phyloP scores from a whole-genome alignment of 2,888 invertebrate species.

The Nomada lathburiana region DNA sequence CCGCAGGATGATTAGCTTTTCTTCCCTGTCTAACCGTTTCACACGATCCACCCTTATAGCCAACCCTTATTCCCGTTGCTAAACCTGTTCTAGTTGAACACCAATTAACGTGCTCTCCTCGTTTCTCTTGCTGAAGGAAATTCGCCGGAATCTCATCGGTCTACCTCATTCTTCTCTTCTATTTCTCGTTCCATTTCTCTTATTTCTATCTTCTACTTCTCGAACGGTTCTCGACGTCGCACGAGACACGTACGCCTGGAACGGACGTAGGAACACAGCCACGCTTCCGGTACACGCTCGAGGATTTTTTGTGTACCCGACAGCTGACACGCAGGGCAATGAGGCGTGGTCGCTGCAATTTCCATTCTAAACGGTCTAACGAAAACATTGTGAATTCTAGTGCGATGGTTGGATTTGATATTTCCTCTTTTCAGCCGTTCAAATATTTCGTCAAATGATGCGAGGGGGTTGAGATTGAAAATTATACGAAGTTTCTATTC shows the following conservation, averaged over 20 bases:
- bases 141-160: conserved; percentile 41
- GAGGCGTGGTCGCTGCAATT: conserved; percentile 35
- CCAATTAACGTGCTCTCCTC: conserved; percentile 67
- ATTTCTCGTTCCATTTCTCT: neutral
- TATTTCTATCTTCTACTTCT: conserved; percentile 14
- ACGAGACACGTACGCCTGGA: conserved; percentile 11
- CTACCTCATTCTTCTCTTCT: conserved; percentile 18
- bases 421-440: neutral
- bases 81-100: conserved; percentile 72
- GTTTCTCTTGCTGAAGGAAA: conserved; percentile 36
- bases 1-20: conserved; percentile 70
- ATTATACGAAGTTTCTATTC: no score
- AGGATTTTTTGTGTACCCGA: conserved; percentile 36
- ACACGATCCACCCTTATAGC: conserved; percentile 36
- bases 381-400: neutral
- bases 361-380: conserved; percentile 4
- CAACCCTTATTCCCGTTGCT: conserved; percentile 45
- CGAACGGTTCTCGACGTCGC: neutral
- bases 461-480: neutral
- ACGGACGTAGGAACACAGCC: conserved; percentile 22
- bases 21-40: conserved; percentile 33
- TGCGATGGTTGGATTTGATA: conserved; percentile 28
- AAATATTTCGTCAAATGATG: no score
- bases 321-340: conserved; percentile 9
- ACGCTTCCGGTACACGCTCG: conserved; percentile 19